Evolutionary conservation across 1,140 invertebrate species (phyloP), one percentile per base, ranked within the genome.

Genomic region (Drosophila truncata): DNA sequence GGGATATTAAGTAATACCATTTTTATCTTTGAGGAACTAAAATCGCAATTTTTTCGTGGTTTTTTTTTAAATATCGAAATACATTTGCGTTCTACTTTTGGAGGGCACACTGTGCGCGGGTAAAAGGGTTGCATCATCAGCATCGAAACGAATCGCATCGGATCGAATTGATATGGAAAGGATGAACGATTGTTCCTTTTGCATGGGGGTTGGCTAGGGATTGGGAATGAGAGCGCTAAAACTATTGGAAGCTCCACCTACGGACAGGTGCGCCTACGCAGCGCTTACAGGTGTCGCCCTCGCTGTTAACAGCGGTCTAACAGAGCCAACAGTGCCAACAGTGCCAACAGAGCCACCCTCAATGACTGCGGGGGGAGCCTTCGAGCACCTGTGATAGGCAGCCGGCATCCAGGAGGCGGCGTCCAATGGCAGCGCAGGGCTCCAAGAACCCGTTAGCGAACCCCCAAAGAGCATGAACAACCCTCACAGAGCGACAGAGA

Each of bases 331-430:
- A 63, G 16, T 27, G 33, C 37, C 20, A 59, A 42, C 57, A 59
- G 37, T 29, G 35, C 37, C 63, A 66, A 69, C 65, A 69, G 66
- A 77, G 64, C 57, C 49, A 77, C 74, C 75, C 75, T 49, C 44
- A 42, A n/a, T 7, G 11, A n/a, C 4, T 16, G 52, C 52, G 35
- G 33, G 33, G 50, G 52, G 52, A 55, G 31, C 41, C 39, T 35
- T 50, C 41, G 64, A 70, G 81, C 84, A 90, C 85, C 84, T 88
- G 84, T 88, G 84, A 88, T 88, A 88, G 84, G 84, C 81, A 78
- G 85, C 85, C 78, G 64, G 39, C 35, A 46, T 50, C 16, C 29
- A 35, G 29, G 67, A 59, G 67, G 67, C 67, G 77, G 77, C 73
- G 55, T 84, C 84, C 84, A 88, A 88, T 88, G 62, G 66, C 79